phyloP scores from a whole-genome alignment of 1,140 invertebrate species.

The Nomia melanderi region DNA sequence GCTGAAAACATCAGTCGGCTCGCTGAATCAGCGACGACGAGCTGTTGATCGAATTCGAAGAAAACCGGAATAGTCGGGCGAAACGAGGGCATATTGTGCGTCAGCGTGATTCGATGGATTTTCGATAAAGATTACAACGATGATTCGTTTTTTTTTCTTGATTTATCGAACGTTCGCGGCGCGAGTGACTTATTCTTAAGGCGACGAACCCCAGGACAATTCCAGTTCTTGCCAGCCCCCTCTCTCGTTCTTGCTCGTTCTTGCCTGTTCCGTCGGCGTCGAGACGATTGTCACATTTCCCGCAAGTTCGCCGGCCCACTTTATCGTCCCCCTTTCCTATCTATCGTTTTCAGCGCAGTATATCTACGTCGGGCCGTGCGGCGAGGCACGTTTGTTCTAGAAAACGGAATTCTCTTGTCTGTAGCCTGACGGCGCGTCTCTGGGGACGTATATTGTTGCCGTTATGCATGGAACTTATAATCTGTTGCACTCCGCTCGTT shows the following conservation, averaged over 20 bases:
- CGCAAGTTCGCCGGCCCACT: conserved; percentile 6
- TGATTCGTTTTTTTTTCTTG: not conserved
- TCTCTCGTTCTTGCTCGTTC: not conserved
- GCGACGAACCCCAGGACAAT: conserved; percentile 11
- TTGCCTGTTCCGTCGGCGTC: not conserved
- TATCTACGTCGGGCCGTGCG: conserved; percentile 9
- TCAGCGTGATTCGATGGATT: not conserved
- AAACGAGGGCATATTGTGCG: not conserved
- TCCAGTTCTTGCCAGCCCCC: conserved; percentile 1
- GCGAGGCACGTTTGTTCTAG: conserved; percentile 20
- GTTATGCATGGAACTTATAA: not conserved
- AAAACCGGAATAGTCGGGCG: not conserved
- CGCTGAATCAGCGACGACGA: too few relatives aligned
- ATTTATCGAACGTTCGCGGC: not conserved
- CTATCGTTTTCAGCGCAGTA: conserved; percentile 25
- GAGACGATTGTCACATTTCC: conserved; percentile 6
- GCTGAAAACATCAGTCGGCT: too few relatives aligned
- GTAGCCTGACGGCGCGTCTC: not conserved
- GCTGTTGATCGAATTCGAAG: too few relatives aligned
- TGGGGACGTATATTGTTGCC: conserved; percentile 25
- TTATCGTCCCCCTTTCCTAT: conserved; percentile 25
- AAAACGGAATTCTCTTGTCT: conserved; percentile 21
- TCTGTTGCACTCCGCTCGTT: too few relatives aligned
- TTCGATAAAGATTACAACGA: not conserved
- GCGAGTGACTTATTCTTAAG: conserved; percentile 1